phyloP scores from a whole-genome alignment of 2,888 invertebrate genomes.

The Chloroclystis v-ata region DNA sequence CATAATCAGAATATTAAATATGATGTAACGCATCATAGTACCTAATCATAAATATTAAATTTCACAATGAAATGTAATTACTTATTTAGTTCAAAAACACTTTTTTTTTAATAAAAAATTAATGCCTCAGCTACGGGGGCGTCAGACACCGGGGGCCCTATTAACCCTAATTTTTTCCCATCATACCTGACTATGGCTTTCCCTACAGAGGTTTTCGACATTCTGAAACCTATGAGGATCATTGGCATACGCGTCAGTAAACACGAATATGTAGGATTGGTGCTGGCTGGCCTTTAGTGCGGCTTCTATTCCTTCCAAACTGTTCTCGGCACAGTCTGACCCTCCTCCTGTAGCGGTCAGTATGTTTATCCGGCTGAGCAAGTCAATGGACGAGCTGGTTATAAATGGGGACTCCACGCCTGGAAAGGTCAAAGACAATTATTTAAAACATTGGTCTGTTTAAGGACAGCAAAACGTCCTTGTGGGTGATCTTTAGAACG shows the following conservation, averaged over 20 bases:
- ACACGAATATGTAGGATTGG: conserved; percentile 16
- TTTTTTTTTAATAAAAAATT: too few species aligned
- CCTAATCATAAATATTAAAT: too few species aligned
- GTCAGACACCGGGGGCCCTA: too few species aligned
- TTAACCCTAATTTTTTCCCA: neutral
- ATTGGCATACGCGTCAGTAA: conserved; percentile 55
- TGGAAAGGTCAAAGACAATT: conserved; percentile 25
- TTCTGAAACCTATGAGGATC: conserved; percentile 31
- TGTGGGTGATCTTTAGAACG: too few species aligned
- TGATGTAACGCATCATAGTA: too few species aligned
- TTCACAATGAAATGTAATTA: too few species aligned
- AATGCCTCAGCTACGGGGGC: too few species aligned
- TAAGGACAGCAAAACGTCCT: too few species aligned
- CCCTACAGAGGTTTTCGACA: conserved; percentile 35
- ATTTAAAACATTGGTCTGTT: too few species aligned
- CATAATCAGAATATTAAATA: too few species aligned
- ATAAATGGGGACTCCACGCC: conserved; percentile 31
- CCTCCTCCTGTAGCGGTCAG: conserved; percentile 35
- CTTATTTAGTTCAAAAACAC: too few species aligned
- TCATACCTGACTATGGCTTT: conserved; percentile 38
- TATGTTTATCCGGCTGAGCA: conserved; percentile 30
- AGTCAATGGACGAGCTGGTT: conserved; percentile 18
- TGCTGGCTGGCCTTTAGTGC: conserved; percentile 43
- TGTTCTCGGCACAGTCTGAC: conserved; percentile 49
- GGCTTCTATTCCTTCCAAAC: conserved; percentile 48